These are phyloP conservation scores for Sturnus vulgaris DNA, from an alignment of 2,113 vertebrate genomes.

Conservation along the genomic window DNA sequence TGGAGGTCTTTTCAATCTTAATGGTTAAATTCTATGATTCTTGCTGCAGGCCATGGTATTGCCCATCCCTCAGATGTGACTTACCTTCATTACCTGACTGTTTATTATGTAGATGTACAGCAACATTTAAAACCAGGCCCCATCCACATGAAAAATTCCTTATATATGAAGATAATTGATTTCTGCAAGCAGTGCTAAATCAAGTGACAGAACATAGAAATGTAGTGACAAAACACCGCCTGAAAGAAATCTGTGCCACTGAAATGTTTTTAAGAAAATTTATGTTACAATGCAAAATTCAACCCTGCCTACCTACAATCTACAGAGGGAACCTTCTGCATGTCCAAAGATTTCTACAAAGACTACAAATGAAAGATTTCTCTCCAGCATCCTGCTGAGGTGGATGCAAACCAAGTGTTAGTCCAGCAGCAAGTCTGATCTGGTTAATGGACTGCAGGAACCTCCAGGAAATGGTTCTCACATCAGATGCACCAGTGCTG, in stretches of 20 bases:
- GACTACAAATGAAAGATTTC: background rate
- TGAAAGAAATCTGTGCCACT: background rate
- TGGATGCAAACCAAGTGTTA: background rate
- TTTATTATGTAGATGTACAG: background rate
- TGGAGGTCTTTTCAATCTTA: background rate
- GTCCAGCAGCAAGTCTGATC: background rate
- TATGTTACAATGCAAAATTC: background rate
- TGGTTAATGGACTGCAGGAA: background rate
- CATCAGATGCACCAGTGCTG: background rate
- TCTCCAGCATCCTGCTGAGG: background rate
- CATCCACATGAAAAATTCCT: background rate
- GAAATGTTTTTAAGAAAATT: background rate
- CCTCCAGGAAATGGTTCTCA: background rate
- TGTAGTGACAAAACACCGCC: background rate
- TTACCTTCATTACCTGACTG: background rate
- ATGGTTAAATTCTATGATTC: background rate
- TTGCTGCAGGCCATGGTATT: background rate
- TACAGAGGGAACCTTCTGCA: background rate
- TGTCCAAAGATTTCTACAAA: background rate
- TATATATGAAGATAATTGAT: background rate
- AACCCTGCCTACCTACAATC: background rate
- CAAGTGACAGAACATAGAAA: background rate
- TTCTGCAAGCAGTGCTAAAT: background rate
- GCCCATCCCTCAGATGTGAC: background rate
- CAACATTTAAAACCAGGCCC: background rate